Conservation (phyloP, 2,113 vertebrate genomes). For the Pseudorhombus dupliciocellatus region DNA sequence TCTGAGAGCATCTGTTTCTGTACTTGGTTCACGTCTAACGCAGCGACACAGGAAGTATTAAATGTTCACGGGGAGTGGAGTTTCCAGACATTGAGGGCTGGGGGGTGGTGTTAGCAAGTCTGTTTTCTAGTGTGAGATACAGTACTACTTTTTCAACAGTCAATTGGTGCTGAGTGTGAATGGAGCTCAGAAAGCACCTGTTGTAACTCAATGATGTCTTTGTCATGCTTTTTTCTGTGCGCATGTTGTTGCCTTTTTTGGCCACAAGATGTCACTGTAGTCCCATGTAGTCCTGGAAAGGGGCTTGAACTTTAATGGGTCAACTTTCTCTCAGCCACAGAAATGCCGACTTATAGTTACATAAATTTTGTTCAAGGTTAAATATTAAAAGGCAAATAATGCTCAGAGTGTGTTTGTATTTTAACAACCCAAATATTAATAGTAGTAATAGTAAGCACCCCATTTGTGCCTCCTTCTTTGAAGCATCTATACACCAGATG, state of each 20-base stretch:
- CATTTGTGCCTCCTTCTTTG: background rate
- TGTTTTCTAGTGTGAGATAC: slow-evolving; percentile 45
- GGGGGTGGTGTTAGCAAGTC: slow-evolving; percentile 24
- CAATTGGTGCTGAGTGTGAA: slow-evolving; percentile 40
- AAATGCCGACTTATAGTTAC: background rate
- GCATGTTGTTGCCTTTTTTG: slow-evolving; percentile 33
- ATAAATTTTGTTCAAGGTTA: too few relatives aligned
- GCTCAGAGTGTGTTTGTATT: too few relatives aligned
- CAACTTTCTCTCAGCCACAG: background rate
- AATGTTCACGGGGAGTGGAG: slow-evolving; percentile 41
- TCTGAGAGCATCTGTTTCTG: slow-evolving; percentile 49
- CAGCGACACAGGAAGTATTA: slow-evolving; percentile 60
- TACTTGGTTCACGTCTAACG: slow-evolving; percentile 39
- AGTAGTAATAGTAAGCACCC: too few relatives aligned
- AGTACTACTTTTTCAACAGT: slow-evolving; percentile 37
- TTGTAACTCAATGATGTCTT: slow-evolving; percentile 45
- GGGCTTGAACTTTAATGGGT: background rate
- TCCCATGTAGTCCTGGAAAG: slow-evolving; percentile 20
- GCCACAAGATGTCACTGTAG: slow-evolving; percentile 75
- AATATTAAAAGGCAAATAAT: too few relatives aligned
- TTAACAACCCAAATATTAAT: background rate
- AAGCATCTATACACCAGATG: slow-evolving; percentile 7
- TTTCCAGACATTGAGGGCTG: slow-evolving; percentile 52
- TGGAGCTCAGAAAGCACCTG: slow-evolving; percentile 41
- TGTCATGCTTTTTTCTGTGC: background rate